A percentile compares a stretch with the other conserved stretches of the same genome.
These are phyloP conservation scores for Phaetusa simplex DNA, from an alignment of 2,113 vertebrate genomes.

Conservation along the genomic window DNA sequence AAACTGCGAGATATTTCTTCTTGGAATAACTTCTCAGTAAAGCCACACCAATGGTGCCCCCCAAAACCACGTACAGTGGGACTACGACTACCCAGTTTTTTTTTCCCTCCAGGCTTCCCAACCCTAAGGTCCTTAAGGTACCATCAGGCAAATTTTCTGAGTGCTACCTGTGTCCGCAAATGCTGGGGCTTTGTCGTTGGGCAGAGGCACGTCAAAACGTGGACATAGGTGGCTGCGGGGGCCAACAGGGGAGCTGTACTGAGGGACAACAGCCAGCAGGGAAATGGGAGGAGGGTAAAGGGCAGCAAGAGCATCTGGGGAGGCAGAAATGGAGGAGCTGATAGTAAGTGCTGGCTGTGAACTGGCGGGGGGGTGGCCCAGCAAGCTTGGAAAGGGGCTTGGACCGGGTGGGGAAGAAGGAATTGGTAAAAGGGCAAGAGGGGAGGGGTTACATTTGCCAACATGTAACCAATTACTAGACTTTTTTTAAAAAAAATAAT, in stretches of 20 bases:
- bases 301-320: not conserved
- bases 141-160: not conserved
- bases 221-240: not conserved
- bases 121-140: not conserved
- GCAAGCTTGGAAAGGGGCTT: not conserved
- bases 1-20: conserved; percentile 10
- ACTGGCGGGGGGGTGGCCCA: not conserved
- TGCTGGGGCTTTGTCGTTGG: not conserved
- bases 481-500: not conserved
- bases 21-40: not conserved
- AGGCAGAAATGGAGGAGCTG: not conserved
- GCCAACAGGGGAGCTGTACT: not conserved
- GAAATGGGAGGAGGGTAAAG: not conserved
- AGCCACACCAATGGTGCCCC: not conserved
- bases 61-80: not conserved
- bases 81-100: not conserved
- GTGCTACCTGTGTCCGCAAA: not conserved
- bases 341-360: not conserved
- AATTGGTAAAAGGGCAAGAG: not conserved
- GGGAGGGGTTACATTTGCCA: not conserved
- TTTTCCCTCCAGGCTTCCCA: not conserved
- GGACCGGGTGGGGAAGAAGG: not conserved
- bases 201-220: not conserved
- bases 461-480: not conserved
- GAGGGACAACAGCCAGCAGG: not conserved